phyloP scores from a whole-genome alignment of 1,140 invertebrate genomes.

The Brachystomella parvula region DNA sequence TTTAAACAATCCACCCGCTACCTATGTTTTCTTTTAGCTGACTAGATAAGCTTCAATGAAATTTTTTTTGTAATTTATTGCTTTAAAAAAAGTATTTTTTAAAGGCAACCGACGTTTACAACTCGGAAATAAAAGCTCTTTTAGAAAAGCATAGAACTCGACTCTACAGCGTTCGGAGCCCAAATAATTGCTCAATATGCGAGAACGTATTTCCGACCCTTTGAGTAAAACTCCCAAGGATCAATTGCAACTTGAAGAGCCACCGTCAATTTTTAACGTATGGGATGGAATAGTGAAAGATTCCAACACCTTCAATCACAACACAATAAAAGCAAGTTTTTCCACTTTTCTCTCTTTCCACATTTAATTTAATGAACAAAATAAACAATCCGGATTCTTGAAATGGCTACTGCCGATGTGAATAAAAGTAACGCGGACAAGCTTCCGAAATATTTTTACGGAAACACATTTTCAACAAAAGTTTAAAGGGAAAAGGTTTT shows the following conservation, averaged over 20 bases:
- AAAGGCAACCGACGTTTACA: neutral
- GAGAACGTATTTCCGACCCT: neutral
- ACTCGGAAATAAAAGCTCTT: neutral
- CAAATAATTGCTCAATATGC: neutral
- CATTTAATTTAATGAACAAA: no score
- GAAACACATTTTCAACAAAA: neutral
- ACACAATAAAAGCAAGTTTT: neutral
- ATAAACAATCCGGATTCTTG: neutral
- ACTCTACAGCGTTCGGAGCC: neutral
- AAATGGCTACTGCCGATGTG: neutral
- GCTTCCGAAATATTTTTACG: neutral
- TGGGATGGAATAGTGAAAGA: neutral
- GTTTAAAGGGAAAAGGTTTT: no score
- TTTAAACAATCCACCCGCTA: neutral
- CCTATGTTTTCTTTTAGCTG: neutral
- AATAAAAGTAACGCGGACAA: neutral
- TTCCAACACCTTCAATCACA: neutral
- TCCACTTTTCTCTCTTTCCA: no score
- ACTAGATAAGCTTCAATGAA: neutral
- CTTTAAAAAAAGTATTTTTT: neutral
- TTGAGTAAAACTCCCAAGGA: neutral
- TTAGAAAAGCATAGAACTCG: neutral
- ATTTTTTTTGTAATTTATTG: neutral
- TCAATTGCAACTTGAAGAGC: neutral
- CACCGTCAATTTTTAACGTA: neutral